A percentile compares a stretch with the other conserved stretches of the same genome.
phyloP scores from a whole-genome alignment of 92 coral and sea anemone genomes.

The Zoanthus sociatus region DNA sequence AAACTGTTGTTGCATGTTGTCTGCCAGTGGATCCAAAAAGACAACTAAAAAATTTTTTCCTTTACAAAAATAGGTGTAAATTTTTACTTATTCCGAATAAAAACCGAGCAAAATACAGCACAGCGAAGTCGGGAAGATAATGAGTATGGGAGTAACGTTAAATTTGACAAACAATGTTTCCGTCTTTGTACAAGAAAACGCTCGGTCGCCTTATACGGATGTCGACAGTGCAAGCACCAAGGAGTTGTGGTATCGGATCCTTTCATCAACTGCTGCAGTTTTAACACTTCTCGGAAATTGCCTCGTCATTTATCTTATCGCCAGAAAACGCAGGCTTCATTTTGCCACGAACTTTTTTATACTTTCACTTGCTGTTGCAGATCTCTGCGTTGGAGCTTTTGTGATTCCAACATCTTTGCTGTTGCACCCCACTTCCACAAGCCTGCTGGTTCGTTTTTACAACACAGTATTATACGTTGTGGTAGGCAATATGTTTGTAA shows the following conservation, averaged over 20 bases:
- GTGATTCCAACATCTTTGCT: slow-evolving; percentile 71
- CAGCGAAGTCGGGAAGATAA: no score
- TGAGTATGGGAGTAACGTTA: not conserved
- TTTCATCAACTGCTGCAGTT: slow-evolving; percentile 60
- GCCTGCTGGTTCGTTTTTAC: slow-evolving; percentile 64
- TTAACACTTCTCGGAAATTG: slow-evolving; percentile 78
- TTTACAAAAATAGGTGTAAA: no score
- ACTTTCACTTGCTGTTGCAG: slow-evolving; percentile 82
- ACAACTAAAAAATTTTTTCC: no score
- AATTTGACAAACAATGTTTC: slow-evolving; percentile 23
- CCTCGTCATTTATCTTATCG: slow-evolving; percentile 70
- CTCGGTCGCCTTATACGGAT: no score
- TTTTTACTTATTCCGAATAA: no score
- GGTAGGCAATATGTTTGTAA: slow-evolving; percentile 69
- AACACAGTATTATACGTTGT: slow-evolving; percentile 75
- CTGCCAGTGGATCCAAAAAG: no score
- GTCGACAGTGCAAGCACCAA: no score
- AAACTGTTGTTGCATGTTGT: no score
- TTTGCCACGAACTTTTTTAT: slow-evolving; percentile 77
- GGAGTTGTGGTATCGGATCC: slow-evolving; percentile 65
- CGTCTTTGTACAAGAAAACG: no score
- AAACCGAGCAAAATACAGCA: no score
- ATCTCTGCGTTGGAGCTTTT: slow-evolving; percentile 73
- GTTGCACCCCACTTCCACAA: slow-evolving; percentile 47
- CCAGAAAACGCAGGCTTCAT: slow-evolving; percentile 61